These are phyloP conservation scores for Zophobas atratus DNA, from an alignment of 1,140 invertebrate genomes.

Conservation along the genomic window DNA sequence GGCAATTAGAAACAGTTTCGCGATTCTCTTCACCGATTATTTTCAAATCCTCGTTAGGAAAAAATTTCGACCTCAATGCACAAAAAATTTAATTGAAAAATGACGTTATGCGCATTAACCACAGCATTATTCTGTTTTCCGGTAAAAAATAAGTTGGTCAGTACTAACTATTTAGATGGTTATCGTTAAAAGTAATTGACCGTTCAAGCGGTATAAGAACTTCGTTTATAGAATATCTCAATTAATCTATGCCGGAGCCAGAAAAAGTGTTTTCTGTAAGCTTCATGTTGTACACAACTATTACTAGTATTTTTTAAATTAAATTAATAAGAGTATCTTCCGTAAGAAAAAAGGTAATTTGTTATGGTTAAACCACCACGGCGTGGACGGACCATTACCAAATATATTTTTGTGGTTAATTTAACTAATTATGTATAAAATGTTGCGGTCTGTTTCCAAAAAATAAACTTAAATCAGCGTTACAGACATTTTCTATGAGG, in stretches of 20 bases:
- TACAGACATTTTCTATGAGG: neutral
- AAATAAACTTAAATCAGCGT: neutral
- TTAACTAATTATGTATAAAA: constrained; percentile 24
- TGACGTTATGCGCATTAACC: neutral
- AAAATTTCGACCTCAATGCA: neutral
- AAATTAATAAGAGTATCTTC: neutral
- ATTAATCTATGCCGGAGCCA: no score
- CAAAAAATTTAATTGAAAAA: constrained; percentile 14
- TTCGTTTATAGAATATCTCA: no score
- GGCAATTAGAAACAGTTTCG: no score
- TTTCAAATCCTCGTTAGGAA: neutral
- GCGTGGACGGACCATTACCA: constrained; percentile 6
- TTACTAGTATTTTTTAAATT: neutral
- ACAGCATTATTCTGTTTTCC: constrained; percentile 5
- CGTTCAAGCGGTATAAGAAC: neutral
- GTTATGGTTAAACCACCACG: constrained; percentile 4
- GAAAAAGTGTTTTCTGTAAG: no score
- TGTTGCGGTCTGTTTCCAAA: constrained; percentile 14
- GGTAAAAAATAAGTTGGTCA: constrained; percentile 17
- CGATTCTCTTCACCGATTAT: neutral
- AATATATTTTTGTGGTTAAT: constrained; percentile 37
- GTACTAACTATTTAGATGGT: neutral
- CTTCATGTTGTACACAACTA: neutral
- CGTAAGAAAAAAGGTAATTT: constrained; percentile 5
- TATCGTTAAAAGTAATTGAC: constrained; percentile 1